Evolutionary conservation across 2,113 vertebrate species (phyloP).

Genomic region (Charadrius vociferus): DNA sequence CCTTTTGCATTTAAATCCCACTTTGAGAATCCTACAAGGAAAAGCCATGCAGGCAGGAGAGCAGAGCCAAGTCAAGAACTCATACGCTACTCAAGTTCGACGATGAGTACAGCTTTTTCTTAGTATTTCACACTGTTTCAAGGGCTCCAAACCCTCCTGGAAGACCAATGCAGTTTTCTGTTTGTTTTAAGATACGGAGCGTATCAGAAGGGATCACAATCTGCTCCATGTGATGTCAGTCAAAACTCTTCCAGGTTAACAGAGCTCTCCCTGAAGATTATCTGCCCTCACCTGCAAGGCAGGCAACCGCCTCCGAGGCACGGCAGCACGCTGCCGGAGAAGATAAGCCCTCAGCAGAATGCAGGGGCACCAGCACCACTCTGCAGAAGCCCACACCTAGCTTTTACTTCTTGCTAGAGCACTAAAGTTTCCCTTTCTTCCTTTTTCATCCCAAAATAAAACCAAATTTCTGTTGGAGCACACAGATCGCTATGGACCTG

Average conservation of each 20-base stretch:
- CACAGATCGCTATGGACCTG: not conserved
- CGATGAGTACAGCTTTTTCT: not conserved
- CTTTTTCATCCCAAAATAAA: not conserved
- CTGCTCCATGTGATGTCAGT: fast-evolving
- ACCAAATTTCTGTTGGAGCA: not conserved
- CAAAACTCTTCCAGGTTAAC: not conserved
- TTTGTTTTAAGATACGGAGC: not conserved
- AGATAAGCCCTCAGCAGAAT: not conserved
- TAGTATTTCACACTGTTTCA: not conserved
- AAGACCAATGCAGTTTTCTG: not conserved
- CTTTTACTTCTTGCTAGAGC: not conserved
- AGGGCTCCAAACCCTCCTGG: not conserved
- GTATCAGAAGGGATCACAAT: not conserved
- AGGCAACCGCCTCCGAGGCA: not conserved
- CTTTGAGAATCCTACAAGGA: not conserved
- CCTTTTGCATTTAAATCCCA: not conserved
- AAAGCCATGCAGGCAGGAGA: not conserved
- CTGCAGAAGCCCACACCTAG: not conserved
- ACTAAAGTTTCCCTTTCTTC: not conserved
- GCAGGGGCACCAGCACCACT: fast-evolving
- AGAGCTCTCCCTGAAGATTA: not conserved
- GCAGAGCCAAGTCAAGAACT: not conserved
- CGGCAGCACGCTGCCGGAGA: not conserved
- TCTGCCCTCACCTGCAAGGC: not conserved
- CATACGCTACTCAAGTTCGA: not conserved